phyloP scores from a whole-genome alignment of 2,888 invertebrate genomes.

The Leucophora obtusa region DNA sequence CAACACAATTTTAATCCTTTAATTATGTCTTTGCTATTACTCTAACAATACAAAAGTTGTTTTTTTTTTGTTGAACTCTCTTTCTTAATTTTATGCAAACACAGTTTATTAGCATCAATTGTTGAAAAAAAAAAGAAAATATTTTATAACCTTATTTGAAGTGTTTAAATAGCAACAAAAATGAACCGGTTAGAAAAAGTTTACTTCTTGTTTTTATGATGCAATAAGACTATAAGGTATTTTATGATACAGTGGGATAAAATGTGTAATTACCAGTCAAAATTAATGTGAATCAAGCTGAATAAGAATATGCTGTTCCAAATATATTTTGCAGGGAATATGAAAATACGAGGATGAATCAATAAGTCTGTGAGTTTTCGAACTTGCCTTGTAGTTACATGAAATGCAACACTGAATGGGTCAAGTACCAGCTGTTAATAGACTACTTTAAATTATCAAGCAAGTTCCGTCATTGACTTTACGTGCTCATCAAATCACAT shows the following conservation, averaged over 20 bases:
- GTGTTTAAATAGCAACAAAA: conserved; percentile 1
- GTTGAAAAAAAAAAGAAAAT: conserved; percentile 11
- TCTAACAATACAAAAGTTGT: conserved; percentile 10
- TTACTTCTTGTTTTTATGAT: not conserved
- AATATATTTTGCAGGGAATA: too few species aligned
- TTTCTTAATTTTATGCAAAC: conserved; percentile 52
- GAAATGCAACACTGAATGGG: too few species aligned
- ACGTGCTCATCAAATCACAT: too few species aligned
- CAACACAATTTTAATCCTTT: conserved; percentile 61
- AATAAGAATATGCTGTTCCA: too few species aligned
- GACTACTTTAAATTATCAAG: too few species aligned
- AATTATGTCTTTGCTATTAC: conserved; percentile 52
- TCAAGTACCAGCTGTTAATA: too few species aligned
- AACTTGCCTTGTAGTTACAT: too few species aligned
- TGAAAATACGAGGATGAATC: too few species aligned
- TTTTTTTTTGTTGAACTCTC: not conserved
- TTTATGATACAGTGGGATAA: not conserved
- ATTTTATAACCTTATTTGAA: conserved; percentile 15
- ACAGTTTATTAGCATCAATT: conserved; percentile 53
- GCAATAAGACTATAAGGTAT: not conserved
- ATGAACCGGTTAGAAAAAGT: not conserved
- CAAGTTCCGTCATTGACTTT: too few species aligned
- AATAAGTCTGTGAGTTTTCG: too few species aligned
- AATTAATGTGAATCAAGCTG: too few species aligned
- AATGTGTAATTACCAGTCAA: too few species aligned